Base-by-base conservation (phyloP, 1,140 invertebrate species). In the Drosophila ambigua region DNA sequence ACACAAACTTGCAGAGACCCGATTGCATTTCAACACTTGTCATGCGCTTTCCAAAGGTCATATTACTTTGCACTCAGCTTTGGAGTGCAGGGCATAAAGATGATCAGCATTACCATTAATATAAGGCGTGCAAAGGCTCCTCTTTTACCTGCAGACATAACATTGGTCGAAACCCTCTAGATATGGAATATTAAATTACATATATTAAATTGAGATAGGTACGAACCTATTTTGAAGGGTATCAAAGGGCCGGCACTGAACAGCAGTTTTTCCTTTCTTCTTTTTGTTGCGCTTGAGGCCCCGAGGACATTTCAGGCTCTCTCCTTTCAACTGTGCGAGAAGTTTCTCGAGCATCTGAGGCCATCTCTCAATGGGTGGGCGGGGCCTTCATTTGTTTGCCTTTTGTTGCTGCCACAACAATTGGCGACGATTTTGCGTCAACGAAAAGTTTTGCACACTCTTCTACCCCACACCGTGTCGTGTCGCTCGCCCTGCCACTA, bases 371-470 rank as follows among this genome's bases (percentile, higher is more conserved):
- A 8, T 13, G 35, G 31, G 51, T 15, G 31, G 51, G 31, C 31
- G 13, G 64, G 55, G 45, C 35, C 78, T 79, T 76, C 83, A 87
- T 87, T 87, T 87, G 82, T 76, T 87, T 87, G 78, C 71, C 78
- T 82, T 28, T 79, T 88, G 71, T 87, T 81, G 82, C 75, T 79
- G 82, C 78, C 78, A 82, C 79, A 84, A 83, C 80, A 84, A 85
- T 82, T 76, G 83, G 82, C 50, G 71, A 71, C 63, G 75, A 55
- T 65, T 75, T 67, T 53, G 82, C 72, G 74, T 77, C 82, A 80
- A 59, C 62, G 49, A 62, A 20, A 87, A 85, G 73, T 82, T 78
- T 66, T 51, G 51, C 66, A 54, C 62, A 49, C 24, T 49, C 43
- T 45, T 43, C 35, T 13, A 4, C 31, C 35, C 35, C 35, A 13